These are phyloP conservation scores for Steinernema khuongi DNA, from an alignment of 1,140 invertebrate genomes.

Conservation along the genomic window DNA sequence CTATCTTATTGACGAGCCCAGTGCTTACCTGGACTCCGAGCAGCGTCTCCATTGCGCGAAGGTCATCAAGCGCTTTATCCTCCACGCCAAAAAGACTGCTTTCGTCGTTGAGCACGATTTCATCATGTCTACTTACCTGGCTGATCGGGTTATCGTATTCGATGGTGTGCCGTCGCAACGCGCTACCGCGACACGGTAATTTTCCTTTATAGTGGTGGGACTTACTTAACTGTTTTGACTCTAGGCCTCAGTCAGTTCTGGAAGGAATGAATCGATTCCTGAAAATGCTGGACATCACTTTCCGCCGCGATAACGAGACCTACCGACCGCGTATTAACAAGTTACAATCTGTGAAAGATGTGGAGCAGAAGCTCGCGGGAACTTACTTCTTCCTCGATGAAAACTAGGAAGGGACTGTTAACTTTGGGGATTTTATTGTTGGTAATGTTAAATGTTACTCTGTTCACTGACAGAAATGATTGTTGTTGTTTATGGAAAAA, in stretches of 20 bases:
- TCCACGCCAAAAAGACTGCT: conserved; percentile 97
- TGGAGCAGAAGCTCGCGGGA: conserved; percentile 89
- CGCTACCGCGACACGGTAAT: conserved; percentile 75
- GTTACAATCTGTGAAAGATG: conserved; percentile 88
- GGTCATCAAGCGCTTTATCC: conserved; percentile 96
- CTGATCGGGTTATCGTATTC: conserved; percentile 96
- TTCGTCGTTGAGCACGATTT: conserved; percentile 99
- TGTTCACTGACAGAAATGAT: too few species aligned
- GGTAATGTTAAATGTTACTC: not conserved
- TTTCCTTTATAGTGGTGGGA: conserved; percentile 22
- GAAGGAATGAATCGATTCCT: conserved; percentile 98
- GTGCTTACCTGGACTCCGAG: conserved; percentile 97
- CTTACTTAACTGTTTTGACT: conserved; percentile 19
- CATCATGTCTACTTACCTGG: conserved; percentile 98
- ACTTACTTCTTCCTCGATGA: conserved; percentile 99
- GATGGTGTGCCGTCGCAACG: conserved; percentile 83
- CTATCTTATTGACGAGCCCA: conserved; percentile 97
- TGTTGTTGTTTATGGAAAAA: too few species aligned
- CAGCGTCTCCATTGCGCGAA: conserved; percentile 99
- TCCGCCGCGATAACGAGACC: conserved; percentile 95
- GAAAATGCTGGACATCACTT: conserved; percentile 91
- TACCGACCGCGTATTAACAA: conserved; percentile 98
- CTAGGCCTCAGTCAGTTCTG: conserved; percentile 78
- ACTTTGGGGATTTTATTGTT: conserved; percentile 16
- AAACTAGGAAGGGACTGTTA: conserved; percentile 28